Evolutionary conservation across 2,797 vertebrate genomes (phyloP), one percentile per base, ranked within the genome.

Genomic region (Alectoris magna): DNA sequence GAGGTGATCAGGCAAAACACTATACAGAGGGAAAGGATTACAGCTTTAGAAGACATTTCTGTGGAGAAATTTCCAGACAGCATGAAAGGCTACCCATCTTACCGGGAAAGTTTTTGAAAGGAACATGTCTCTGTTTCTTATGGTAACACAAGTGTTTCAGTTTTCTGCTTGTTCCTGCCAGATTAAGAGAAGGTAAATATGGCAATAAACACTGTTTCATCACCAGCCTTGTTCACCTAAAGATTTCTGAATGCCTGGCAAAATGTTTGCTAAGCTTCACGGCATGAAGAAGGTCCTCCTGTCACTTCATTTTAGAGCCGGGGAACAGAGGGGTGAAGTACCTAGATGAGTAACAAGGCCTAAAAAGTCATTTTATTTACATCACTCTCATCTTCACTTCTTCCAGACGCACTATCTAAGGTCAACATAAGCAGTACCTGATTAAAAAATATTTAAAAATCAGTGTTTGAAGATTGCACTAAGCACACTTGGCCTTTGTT

Each of bases 131-230:
- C 78, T 36, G 59, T 82, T 83, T 68, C 56, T 89, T 31, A 64
- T 5, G 26, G 74, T 76, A 71, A 77, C 44, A 69, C 4, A 73
- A 74, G 26, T 23, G 8, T 71, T 72, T 62, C n/a, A 39, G 70
- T 75, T 84, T 91, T 79, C 68, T 29, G 21, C 53, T 87, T 2
- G 0, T 14, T 87, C 19, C 56, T 76, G n/a, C 76, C 83, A 92
- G 77, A 90, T 63, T 68, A 90, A 79, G 71, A 88, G 44, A 58
- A 91, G 79, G 71, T 31, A 90, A 87, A 77, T 29, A 29, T 71
- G 70, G 53, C 67, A 84, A 68, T 58, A 88, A 90, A 64, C 4
- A 2, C 48, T 67, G 38, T 21, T 53, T 66, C 60, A 72, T 41
- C 38, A 36, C 10, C 43, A 34, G 34, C 14, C 12, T 76, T 87